Conservation (phyloP, 2,797 vertebrate genomes). For the Argyrosomus regius region DNA sequence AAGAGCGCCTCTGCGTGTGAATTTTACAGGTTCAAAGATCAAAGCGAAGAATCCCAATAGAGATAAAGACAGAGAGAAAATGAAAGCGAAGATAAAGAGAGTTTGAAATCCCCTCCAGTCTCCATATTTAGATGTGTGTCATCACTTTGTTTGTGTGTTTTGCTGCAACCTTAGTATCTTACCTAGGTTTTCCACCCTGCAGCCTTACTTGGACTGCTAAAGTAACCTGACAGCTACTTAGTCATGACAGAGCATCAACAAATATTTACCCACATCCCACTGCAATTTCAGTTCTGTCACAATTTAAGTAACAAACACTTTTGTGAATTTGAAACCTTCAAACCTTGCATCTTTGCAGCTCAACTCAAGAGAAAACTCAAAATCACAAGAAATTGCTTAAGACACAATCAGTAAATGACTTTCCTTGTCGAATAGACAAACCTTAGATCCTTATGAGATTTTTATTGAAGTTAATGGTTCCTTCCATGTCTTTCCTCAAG, state of each 20-base stretch:
- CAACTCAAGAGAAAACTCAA: constrained; percentile 25
- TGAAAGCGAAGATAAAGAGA: constrained; percentile 72
- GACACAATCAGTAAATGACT: constrained; percentile 35
- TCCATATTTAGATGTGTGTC: constrained; percentile 76
- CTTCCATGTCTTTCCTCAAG: constrained; percentile 64
- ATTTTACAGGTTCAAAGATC: constrained; percentile 81
- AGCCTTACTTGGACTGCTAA: constrained; percentile 61
- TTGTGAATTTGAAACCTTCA: constrained; percentile 20
- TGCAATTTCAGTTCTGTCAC: constrained; percentile 7
- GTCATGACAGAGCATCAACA: constrained; percentile 37
- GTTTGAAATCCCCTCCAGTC: constrained; percentile 68
- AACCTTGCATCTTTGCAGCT: neutral
- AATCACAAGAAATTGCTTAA: constrained; percentile 26
- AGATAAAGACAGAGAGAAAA: constrained; percentile 72
- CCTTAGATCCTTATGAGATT: constrained; percentile 42
- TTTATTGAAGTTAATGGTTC: constrained; percentile 68
- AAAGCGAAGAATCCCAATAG: constrained; percentile 70
- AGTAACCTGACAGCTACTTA: constrained; percentile 49
- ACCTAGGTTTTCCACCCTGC: constrained; percentile 39
- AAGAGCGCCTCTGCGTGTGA: constrained; percentile 68
- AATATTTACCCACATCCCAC: constrained; percentile 35
- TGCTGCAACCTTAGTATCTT: constrained; percentile 55
- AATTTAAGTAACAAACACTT: constrained; percentile 27
- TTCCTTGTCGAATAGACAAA: constrained; percentile 42
- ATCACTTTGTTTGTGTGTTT: constrained; percentile 73